A percentile compares a stretch with the other conserved stretches of the same genome.
Evolutionary conservation across 2,113 vertebrate species (phyloP).

Genomic region (Antechinus flavipes): DNA sequence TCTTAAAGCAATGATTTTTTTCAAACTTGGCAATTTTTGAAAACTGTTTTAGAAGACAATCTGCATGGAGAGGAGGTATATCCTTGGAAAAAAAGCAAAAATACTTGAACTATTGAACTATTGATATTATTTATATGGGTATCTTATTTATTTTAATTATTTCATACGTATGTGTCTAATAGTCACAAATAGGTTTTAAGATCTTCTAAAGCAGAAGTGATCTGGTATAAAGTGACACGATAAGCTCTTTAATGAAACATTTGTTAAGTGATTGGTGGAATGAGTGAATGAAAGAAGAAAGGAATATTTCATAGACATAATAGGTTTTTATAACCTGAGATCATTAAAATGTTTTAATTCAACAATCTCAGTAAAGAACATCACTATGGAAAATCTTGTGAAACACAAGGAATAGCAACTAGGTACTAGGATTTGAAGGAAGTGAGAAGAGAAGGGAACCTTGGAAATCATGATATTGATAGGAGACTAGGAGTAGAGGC

Average conservation of each 20-base stretch:
- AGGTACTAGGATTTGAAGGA: background rate
- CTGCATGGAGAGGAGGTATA: background rate
- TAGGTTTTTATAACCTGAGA: background rate
- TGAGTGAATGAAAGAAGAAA: background rate
- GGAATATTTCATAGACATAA: background rate
- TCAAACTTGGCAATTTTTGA: background rate
- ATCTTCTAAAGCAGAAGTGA: background rate
- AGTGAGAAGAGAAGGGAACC: background rate
- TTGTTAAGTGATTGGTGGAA: background rate
- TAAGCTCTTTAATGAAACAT: background rate
- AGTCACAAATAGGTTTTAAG: background rate
- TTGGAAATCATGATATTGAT: background rate
- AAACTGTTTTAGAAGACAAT: background rate
- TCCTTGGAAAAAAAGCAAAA: background rate
- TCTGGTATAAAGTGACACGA: background rate
- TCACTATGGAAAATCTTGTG: background rate
- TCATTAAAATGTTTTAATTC: background rate
- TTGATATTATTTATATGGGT: background rate
- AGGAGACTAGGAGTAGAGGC: background rate
- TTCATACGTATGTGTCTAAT: background rate
- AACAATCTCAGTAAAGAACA: background rate
- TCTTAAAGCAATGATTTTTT: background rate
- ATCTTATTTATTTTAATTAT: background rate
- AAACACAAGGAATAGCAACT: background rate
- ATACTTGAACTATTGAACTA: background rate